These are phyloP conservation scores for Morpho deidamia DNA, from an alignment of 2,888 invertebrate species.

Conservation along the genomic window DNA sequence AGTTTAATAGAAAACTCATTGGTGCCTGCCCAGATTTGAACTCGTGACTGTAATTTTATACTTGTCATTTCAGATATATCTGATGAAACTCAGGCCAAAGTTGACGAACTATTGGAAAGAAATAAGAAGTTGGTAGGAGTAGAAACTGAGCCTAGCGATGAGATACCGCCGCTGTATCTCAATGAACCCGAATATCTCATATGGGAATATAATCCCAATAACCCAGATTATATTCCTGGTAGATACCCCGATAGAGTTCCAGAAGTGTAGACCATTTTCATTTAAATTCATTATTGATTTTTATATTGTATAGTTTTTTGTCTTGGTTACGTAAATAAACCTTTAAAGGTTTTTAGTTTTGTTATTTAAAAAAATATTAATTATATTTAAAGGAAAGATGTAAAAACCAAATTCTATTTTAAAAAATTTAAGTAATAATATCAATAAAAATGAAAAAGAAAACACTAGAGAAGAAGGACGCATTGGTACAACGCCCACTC, in stretches of 20 bases:
- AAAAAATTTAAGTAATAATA: too few relatives aligned
- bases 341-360: background rate
- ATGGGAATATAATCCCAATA: slow-evolving; percentile 73
- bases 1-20: too few relatives aligned
- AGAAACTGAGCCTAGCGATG: slow-evolving; percentile 60
- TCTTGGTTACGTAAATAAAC: too few relatives aligned
- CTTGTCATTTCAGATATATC: slow-evolving; percentile 54
- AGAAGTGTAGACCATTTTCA: slow-evolving; percentile 42
- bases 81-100: slow-evolving; percentile 53
- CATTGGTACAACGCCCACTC: too few relatives aligned
- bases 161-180: slow-evolving; percentile 66
- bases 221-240: slow-evolving; percentile 62
- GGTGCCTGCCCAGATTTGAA: too few relatives aligned
- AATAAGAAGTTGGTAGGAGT: slow-evolving; percentile 57
- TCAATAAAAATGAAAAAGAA: too few relatives aligned
- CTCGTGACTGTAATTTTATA: background rate
- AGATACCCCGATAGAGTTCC: slow-evolving; percentile 58
- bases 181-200: slow-evolving; percentile 71
- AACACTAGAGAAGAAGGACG: too few relatives aligned
- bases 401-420: too few relatives aligned
- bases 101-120: slow-evolving; percentile 63
- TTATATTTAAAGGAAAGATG: too few relatives aligned
- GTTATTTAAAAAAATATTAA: background rate
- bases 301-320: too few relatives aligned
- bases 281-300: background rate